Conservation (phyloP, 2,113 vertebrate genomes). For the Natator depressus region DNA sequence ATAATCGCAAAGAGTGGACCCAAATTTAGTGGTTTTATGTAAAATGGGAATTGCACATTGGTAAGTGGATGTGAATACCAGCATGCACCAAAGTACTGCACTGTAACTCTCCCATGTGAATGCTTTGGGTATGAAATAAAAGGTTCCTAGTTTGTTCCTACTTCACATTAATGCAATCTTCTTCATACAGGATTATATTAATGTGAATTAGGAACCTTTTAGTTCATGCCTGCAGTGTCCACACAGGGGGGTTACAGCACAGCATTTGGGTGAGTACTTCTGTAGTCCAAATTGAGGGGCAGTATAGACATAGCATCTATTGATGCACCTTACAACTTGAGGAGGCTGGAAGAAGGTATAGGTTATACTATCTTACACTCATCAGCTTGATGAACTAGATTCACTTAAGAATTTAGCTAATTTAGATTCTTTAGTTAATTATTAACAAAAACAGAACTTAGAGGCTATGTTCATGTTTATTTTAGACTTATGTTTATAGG, state of each 20-base stretch:
- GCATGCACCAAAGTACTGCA: neutral
- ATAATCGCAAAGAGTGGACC: neutral
- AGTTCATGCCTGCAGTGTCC: neutral
- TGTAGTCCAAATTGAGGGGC: neutral
- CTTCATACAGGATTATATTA: neutral
- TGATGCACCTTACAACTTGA: neutral
- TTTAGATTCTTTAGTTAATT: neutral
- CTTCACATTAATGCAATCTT: neutral
- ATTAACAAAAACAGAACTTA: neutral
- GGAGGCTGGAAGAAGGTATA: neutral
- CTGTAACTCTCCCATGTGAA: neutral
- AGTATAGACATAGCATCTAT: neutral
- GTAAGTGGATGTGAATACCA: neutral
- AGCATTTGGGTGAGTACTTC: too few relatives aligned
- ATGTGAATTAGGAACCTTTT: neutral
- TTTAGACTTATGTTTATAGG: neutral
- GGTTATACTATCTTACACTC: neutral
- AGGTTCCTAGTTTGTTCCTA: neutral
- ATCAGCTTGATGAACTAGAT: neutral
- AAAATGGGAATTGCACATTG: neutral
- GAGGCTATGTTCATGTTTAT: neutral
- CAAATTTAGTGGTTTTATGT: too few relatives aligned
- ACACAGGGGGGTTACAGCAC: neutral
- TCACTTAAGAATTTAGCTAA: neutral
- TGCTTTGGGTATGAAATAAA: neutral